These are phyloP conservation scores for Steatornis caripensis DNA, from an alignment of 2,113 vertebrate species.

Conservation along the genomic window DNA sequence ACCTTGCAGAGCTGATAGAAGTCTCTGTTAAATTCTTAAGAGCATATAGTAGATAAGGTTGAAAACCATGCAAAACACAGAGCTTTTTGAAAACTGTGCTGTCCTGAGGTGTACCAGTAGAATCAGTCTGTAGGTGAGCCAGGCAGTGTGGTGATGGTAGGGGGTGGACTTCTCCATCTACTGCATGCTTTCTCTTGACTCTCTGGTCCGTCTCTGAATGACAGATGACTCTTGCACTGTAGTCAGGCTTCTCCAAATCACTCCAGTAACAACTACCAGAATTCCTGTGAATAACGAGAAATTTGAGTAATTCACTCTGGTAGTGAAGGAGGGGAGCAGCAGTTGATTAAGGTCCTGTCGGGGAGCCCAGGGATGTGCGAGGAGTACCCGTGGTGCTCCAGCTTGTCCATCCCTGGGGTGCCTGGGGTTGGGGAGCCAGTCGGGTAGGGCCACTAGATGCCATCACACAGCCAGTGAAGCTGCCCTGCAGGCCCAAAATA, in stretches of 20 bases:
- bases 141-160: neutral
- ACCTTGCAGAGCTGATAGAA: neutral
- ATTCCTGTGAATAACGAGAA: neutral
- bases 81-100: neutral
- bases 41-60: no score
- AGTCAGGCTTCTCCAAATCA: fast-evolving
- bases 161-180: neutral
- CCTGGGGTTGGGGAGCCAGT: fast-evolving
- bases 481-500: neutral
- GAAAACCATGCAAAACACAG: neutral
- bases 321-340: neutral
- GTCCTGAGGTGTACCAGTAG: neutral
- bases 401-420: neutral
- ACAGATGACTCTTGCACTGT: neutral
- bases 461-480: neutral
- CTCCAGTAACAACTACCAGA: neutral
- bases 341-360: neutral
- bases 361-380: neutral
- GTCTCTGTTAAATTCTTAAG: neutral
- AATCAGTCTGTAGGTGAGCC: neutral
- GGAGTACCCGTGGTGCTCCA: fast-evolving
- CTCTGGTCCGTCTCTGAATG: neutral
- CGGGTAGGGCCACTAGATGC: neutral
- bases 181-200: neutral
- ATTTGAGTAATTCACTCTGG: fast-evolving